Evolutionary conservation across 35 echinoderm and acorn worm genomes (phyloP).

Genomic region (Nesometra sesokonis): DNA sequence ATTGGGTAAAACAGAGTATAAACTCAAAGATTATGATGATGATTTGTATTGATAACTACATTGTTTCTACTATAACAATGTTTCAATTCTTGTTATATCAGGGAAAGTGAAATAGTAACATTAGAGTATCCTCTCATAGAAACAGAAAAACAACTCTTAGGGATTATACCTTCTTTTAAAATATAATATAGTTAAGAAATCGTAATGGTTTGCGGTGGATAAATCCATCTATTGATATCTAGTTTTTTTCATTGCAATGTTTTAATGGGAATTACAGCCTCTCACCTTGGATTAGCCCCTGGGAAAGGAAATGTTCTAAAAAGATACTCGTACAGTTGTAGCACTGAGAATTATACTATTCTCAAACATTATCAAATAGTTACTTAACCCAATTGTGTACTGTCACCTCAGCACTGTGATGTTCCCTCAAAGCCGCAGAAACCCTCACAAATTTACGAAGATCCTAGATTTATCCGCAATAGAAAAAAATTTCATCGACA

Average conservation of each 20-base stretch:
- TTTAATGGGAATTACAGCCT: neutral
- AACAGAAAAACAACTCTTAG: too few relatives aligned
- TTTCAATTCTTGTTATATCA: too few relatives aligned
- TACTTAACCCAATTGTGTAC: neutral
- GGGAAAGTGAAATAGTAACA: too few relatives aligned
- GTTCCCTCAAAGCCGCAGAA: too few relatives aligned
- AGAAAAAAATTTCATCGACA: neutral
- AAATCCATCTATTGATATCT: neutral
- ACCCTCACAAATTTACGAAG: too few relatives aligned
- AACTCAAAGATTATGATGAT: too few relatives aligned
- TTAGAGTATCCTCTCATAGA: too few relatives aligned
- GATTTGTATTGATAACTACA: too few relatives aligned
- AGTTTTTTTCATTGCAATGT: neutral
- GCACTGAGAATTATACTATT: neutral
- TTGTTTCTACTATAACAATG: too few relatives aligned
- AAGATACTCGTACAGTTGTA: neutral
- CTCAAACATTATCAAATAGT: neutral
- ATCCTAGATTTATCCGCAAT: neutral
- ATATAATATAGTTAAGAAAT: too few relatives aligned
- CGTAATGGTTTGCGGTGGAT: neutral
- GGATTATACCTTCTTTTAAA: too few relatives aligned
- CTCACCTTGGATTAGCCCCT: neutral
- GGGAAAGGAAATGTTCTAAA: neutral
- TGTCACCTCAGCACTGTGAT: neutral
- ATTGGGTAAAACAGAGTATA: too few relatives aligned